Base-by-base conservation (phyloP, 2,113 vertebrate genomes). In the Chloropsis cyanopogon region DNA sequence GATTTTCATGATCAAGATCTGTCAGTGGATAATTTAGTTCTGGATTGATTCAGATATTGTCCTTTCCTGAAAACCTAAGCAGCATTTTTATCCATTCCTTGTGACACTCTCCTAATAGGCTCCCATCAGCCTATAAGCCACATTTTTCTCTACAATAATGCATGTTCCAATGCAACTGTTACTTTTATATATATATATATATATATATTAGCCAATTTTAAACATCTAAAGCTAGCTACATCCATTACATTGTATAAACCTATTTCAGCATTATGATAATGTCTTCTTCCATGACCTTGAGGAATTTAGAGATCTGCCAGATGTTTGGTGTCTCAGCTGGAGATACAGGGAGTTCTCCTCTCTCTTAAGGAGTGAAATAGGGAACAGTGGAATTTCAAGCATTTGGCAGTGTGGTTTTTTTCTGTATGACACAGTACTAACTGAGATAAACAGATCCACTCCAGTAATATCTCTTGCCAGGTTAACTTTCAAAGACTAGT, bases 381-480 rank as follows among this genome's bases (percentile, higher is more conserved):
- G 41, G 90, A 92, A 73, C 5, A 3, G 50, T 90, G 82, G 94
- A 95, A 96, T 97, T 83, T 80, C 59, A 96, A 82, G 68, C 71
- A 95, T 88, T 95, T 95, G 64, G 68, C 79, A 91, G 35, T 8
- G 26, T 80, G 29, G 22, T 60, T 75, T 79, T 92, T 25, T 83
- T 86, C 85, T 94, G 47, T 80, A 75, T 91, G 79, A 93, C 90
- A 91, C 71, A 95, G 90, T 44, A 73, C 15, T 92, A 81, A 90
- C 63, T 69, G 76, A 88, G 59, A 90, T 82, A 95, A 95, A 89
- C 53, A 93, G 54, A 89, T 82, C 50, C 41, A 63, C 46, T 91
- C 68, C 71, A 66, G 28, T 59, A 73, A 64, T 31, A 63, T 80
- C 35, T 82, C 47, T 75, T 90, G 42, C 66, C 78, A 92, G 70